These are phyloP conservation scores for Lithophane semibrunnea DNA, from an alignment of 2,888 invertebrate genomes.

Conservation along the genomic window DNA sequence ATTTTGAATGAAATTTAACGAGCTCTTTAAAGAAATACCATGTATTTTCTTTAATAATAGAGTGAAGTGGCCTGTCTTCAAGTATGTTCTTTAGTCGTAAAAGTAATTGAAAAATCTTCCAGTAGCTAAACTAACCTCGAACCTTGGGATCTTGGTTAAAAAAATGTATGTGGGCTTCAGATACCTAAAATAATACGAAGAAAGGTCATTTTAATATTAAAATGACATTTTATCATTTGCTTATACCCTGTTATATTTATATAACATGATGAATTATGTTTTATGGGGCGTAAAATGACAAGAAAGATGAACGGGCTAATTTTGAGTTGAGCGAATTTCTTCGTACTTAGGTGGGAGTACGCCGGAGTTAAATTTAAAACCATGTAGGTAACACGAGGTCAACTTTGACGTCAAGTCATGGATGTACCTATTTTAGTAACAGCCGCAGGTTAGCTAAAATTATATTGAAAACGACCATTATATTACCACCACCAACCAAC, in stretches of 20 bases:
- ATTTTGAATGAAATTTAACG: slow-evolving; percentile 12
- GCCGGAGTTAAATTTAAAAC: slow-evolving; percentile 26
- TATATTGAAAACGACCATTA: not conserved
- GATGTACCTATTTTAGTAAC: slow-evolving; percentile 5
- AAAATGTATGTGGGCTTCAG: slow-evolving; percentile 4
- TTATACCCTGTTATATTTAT: slow-evolving; percentile 4
- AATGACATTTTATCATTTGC: slow-evolving; percentile 31
- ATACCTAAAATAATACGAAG: slow-evolving; percentile 20
- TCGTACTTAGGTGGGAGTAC: slow-evolving; percentile 8
- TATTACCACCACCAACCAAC: not conserved
- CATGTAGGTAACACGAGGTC: not conserved
- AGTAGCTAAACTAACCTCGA: not conserved
- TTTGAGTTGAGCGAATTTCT: slow-evolving; percentile 25
- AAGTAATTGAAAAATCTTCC: not conserved
- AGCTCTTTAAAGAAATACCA: slow-evolving; percentile 1
- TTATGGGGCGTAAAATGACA: slow-evolving; percentile 11
- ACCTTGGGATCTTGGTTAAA: slow-evolving; percentile 11
- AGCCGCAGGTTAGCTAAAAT: not conserved
- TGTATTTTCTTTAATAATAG: slow-evolving; percentile 22
- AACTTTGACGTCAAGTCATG: not conserved
- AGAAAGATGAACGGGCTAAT: slow-evolving; percentile 25
- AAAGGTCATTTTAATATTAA: slow-evolving; percentile 31
- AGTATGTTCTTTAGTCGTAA: no score
- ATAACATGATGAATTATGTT: slow-evolving; percentile 4
- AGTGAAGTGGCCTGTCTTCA: not conserved